Percentiles rank a stretch among this genome's conserved stretches.
Evolutionary conservation across 1,140 invertebrate genomes (phyloP).

Genomic region (Drosophila repletoides): DNA sequence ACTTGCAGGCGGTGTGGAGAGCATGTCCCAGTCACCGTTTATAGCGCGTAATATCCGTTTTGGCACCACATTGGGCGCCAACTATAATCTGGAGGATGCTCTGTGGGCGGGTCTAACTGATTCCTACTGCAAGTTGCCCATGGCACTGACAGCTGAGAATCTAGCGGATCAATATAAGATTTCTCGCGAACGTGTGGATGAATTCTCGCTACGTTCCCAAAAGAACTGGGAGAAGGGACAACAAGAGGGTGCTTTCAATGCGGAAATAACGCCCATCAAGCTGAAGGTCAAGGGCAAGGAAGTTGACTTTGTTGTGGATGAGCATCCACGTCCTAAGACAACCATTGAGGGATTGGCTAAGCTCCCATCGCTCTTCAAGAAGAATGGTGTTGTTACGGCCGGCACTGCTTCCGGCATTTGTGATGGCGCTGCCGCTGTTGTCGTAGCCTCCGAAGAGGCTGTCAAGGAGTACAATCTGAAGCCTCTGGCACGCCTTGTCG

Average conservation of each 20-base stretch:
- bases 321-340: slow-evolving; percentile 95
- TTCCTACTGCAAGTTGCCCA: slow-evolving; percentile 94
- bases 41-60: slow-evolving; percentile 94
- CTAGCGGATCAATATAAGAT: slow-evolving; percentile 95
- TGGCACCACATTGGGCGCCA: slow-evolving; percentile 92
- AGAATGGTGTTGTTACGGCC: slow-evolving; percentile 97
- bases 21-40: slow-evolving; percentile 98
- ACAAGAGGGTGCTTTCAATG: slow-evolving; percentile 93
- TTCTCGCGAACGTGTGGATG: slow-evolving; percentile 93
- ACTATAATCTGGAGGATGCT: slow-evolving; percentile 93
- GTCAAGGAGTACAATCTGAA: slow-evolving; percentile 91
- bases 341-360: slow-evolving; percentile 92
- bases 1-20: slow-evolving; percentile 95
- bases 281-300: slow-evolving; percentile 93
- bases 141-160: slow-evolving; percentile 99
- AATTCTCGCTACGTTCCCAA: slow-evolving; percentile 94
- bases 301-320: slow-evolving; percentile 92
- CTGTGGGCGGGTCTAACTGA: slow-evolving; percentile 97
- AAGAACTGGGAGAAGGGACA: slow-evolving; percentile 92
- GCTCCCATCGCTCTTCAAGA: slow-evolving; percentile 96
- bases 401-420: slow-evolving; percentile 97
- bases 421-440: slow-evolving; percentile 96
- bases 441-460: slow-evolving; percentile 95
- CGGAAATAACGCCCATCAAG: slow-evolving; percentile 94
- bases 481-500: slow-evolving; percentile 90